Evolutionary conservation across 1,140 invertebrate species (phyloP), one percentile per base, ranked within the genome.

Genomic region (Zaprionus ornatus): DNA sequence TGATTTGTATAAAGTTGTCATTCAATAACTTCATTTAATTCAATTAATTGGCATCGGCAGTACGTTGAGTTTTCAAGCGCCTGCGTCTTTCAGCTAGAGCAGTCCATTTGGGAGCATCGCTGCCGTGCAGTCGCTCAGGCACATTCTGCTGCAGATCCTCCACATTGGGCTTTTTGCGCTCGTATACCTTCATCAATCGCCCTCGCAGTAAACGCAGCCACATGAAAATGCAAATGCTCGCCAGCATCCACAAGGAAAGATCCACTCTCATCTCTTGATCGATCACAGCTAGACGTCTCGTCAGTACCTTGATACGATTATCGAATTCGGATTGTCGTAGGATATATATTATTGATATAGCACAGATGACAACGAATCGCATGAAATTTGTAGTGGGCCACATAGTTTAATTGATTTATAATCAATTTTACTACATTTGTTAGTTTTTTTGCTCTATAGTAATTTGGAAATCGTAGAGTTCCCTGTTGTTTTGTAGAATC

Each of bases 271-370:
- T 9, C n/a, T 6, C 6, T 17, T n/a, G 6, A 1, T 0, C 9
- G 15, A 0, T 4, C 35, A 0, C 1, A 9, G n/a, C 2, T 1
- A 3, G 5, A n/a, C 1, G n/a, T 1, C 0, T 42, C n/a, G 17
- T 17, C 15, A 15, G 5, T 0, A 5, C 0, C 15, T n/a, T 15
- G 6, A 40, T 1, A 5, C 7, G n/a, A 7, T 40, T 5, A 5
- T 40, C 5, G n/a, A 17, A 45, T 3, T 45, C 6, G 40, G 6
- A 7, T n/a, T 15, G 5, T 45, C n/a, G n/a, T 9, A n/a, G n/a
- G 0, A 45, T 7, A 17, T 45, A 45, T 45, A 45, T 40, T 2
- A 45, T 0, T 0, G 9, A 0, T 2, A n/a, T 19, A 7, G n/a
- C 19, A 9, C 2, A 0, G 40, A 45, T 17, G 4, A 19, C 3